Base-by-base conservation (phyloP, 2,888 invertebrate species). In the Nomada fabriciana region DNA sequence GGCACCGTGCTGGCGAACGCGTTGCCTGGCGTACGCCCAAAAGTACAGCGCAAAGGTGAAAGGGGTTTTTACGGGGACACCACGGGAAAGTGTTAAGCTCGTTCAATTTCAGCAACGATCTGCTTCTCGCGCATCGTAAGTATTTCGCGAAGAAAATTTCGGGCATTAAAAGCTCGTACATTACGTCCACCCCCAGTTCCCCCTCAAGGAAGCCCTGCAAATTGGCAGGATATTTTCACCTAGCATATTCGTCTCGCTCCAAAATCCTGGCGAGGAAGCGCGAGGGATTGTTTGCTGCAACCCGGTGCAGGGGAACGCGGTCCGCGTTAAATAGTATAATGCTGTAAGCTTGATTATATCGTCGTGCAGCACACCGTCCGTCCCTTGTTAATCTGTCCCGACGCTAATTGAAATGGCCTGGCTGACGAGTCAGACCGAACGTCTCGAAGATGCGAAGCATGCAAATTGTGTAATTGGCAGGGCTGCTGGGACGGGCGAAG, bases 291-390 rank as follows among this genome's bases (percentile, higher is more conserved):
- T 75, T 61, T 74, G 36, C 60, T n/a, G 43, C 43, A 20, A 43
- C 50, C 52, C 25, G 77, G 29, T 29, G 64, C 53, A 36, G 11
- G 23, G 18, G 25, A 20, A 59, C 43, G 77, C 65, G 52, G 61
- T 50, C 76, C 53, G 5, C 15, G 57, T 76, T 68, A 76, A 78
- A 78, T 52, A 47, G 76, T 76, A 68, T 68, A 76, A 75, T 11
- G 68, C 75, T 65, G 75, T 63, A 57, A 59, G 79, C 64, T 76
- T 70, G 77, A 76, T 70, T 79, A 79, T 76, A 64, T 69, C 43
- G 69, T n/a, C 25, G 25, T n/a, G 29, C 55, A 15, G 52, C 43
- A 23, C 36, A 36, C 50, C 20, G 25, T 25, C 36, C n/a, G 53
- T 29, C 60, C 23, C 79, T 23, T 57, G 59, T 59, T 79, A 76